A percentile compares a stretch with the other conserved stretches of the same genome.
phyloP scores from a whole-genome alignment of 2,888 invertebrate species.

The Tetragnatha montana region DNA sequence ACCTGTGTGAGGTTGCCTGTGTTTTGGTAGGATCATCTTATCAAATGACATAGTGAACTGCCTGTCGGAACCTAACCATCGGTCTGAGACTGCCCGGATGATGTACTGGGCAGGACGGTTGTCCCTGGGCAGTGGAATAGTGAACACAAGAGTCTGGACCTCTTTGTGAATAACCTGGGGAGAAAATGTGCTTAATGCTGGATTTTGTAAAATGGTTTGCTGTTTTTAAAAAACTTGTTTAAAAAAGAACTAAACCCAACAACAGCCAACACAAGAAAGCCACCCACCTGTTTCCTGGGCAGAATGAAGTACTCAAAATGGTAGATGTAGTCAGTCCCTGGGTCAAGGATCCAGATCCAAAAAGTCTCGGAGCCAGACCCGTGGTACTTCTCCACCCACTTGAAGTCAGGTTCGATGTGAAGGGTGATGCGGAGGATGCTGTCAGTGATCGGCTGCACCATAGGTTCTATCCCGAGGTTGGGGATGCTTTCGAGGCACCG shows the following conservation, averaged over 20 bases:
- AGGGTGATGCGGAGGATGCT: constrained; percentile 90
- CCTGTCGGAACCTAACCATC: constrained; percentile 83
- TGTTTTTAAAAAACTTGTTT: no score
- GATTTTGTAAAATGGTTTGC: no score
- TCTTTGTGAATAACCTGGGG: constrained; percentile 83
- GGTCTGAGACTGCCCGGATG: constrained; percentile 89
- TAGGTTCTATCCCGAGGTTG: constrained; percentile 86
- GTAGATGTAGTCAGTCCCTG: constrained; percentile 93
- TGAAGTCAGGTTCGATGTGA: constrained; percentile 83
- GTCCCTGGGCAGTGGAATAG: constrained; percentile 91
- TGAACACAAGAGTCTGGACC: constrained; percentile 91
- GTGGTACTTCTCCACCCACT: constrained; percentile 93
- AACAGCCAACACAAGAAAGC: not conserved
- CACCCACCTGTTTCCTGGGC: constrained; percentile 84
- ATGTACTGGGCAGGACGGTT: constrained; percentile 94
- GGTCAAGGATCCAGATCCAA: constrained; percentile 99
- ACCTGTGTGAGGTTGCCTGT: constrained; percentile 94
- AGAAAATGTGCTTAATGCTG: not conserved
- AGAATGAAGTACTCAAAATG: constrained; percentile 95
- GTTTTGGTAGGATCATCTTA: constrained; percentile 91
- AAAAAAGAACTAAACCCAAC: no score
- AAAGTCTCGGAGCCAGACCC: constrained; percentile 92
- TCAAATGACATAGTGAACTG: constrained; percentile 82
- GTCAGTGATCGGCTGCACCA: constrained; percentile 95
- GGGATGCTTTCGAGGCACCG: constrained; percentile 92